Percentiles rank a stretch among this genome's conserved stretches.
Conservation (phyloP, 2,888 invertebrate species). For the Drosophila nr. fundita region DNA sequence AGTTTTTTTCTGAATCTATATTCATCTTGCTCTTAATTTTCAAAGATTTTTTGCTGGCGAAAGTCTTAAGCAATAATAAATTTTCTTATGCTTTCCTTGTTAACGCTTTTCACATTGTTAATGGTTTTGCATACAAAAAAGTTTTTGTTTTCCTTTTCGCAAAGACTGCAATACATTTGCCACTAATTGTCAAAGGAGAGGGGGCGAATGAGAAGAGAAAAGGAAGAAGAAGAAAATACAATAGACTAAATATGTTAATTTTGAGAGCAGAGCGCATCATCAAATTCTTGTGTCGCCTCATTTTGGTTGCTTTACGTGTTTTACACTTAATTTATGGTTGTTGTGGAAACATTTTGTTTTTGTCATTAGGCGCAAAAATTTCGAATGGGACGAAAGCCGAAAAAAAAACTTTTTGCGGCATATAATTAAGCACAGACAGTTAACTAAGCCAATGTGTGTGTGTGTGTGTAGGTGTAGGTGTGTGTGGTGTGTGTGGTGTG, state of each 20-base stretch:
- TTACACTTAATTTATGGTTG: slow-evolving; percentile 58
- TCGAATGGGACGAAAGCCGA: slow-evolving; percentile 35
- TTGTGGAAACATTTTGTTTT: slow-evolving; percentile 54
- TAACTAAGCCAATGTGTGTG: slow-evolving; percentile 46
- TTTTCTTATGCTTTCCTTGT: neutral
- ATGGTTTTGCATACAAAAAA: neutral
- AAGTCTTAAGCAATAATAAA: neutral
- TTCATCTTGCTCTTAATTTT: neutral
- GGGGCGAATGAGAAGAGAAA: neutral
- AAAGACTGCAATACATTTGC: slow-evolving; percentile 2
- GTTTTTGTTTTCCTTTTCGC: neutral
- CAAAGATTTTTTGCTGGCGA: too few relatives aligned
- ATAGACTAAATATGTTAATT: slow-evolving; percentile 18
- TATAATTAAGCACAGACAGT: slow-evolving; percentile 69
- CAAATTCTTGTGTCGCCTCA: slow-evolving; percentile 31
- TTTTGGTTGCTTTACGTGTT: slow-evolving; percentile 34
- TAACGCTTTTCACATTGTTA: neutral
- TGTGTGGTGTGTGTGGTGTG: slow-evolving; percentile 10
- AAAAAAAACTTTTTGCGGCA: slow-evolving; percentile 70
- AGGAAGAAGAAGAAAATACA: neutral
- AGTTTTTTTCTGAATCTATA: neutral
- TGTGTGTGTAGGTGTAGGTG: neutral
- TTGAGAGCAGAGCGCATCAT: slow-evolving; percentile 24
- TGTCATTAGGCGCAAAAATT: slow-evolving; percentile 62
- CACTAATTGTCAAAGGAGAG: slow-evolving; percentile 7